Conservation (phyloP, 1,140 invertebrate species). For the Danaus melanippus region DNA sequence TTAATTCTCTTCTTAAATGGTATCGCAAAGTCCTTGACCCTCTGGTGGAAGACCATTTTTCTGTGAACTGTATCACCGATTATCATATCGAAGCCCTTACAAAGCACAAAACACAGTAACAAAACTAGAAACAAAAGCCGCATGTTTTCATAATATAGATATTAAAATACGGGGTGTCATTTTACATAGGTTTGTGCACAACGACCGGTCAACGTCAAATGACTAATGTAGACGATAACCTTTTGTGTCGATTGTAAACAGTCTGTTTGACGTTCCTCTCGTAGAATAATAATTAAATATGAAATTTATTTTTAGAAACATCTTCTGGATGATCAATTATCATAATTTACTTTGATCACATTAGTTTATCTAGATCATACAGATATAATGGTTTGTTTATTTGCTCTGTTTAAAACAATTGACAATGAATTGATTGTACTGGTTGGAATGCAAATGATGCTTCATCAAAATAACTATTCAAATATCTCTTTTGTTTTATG, state of each 20-base stretch:
- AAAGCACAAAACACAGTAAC: conserved; percentile 37
- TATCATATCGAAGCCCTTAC: conserved; percentile 52
- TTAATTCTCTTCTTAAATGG: conserved; percentile 64
- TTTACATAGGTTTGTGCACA: conserved; percentile 25
- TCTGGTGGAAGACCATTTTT: conserved; percentile 66
- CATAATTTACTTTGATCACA: too few species aligned
- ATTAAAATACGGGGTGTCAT: conserved; percentile 29
- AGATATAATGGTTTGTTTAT: conserved; percentile 4
- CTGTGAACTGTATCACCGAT: conserved; percentile 61
- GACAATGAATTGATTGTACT: conserved; percentile 31
- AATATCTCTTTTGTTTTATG: too few species aligned
- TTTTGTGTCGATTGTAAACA: conserved; percentile 21
- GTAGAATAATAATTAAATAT: conserved; percentile 18
- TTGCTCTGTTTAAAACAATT: conserved; percentile 23
- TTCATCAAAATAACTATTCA: neutral
- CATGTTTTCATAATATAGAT: conserved; percentile 39
- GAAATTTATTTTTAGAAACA: too few species aligned
- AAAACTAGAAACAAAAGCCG: conserved; percentile 38
- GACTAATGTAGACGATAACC: conserved; percentile 44
- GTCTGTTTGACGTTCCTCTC: conserved; percentile 8
- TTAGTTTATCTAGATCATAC: too few species aligned
- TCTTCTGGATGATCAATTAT: too few species aligned
- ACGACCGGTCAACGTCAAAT: conserved; percentile 32
- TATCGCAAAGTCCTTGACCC: conserved; percentile 63
- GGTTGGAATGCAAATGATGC: conserved; percentile 15